phyloP scores from a whole-genome alignment of 2,113 vertebrate species.

The Nothobranchius furzeri region DNA sequence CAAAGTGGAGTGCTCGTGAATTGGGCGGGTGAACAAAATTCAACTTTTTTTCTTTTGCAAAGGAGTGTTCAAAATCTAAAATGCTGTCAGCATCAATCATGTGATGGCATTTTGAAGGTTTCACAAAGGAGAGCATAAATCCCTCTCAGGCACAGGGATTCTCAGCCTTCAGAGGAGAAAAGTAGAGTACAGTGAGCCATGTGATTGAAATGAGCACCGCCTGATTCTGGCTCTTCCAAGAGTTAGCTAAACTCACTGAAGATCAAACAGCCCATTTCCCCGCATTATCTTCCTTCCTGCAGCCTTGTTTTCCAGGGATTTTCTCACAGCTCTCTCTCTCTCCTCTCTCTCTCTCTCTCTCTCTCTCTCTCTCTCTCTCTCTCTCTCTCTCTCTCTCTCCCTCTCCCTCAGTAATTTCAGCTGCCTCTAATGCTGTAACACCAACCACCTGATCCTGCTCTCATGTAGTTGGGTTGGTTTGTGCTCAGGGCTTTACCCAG shows the following conservation, averaged over 20 bases:
- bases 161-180: conserved; percentile 31
- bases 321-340: conserved; percentile 68
- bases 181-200: conserved; percentile 47
- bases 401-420: conserved; percentile 56
- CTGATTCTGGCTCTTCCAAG: conserved; percentile 65
- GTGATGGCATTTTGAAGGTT: conserved; percentile 28
- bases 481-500: conserved; percentile 54
- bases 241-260: conserved; percentile 60
- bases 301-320: conserved; percentile 70
- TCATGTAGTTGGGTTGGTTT: conserved; percentile 64
- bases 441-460: conserved; percentile 79
- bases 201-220: conserved; percentile 67
- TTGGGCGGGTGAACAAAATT: too few species aligned
- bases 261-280: conserved; percentile 76
- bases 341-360: conserved; percentile 1
- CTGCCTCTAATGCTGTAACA: conserved; percentile 76
- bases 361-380: conserved; percentile 20
- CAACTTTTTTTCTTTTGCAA: background rate
- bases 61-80: conserved; percentile 10
- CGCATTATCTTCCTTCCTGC: conserved; percentile 58
- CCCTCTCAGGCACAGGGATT: conserved; percentile 32
- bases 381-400: conserved; percentile 11
- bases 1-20: conserved; percentile 6
- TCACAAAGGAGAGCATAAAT: conserved; percentile 42
- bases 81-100: conserved; percentile 16